Evolutionary conservation across 2,797 vertebrate species (phyloP), one percentile per base, ranked within the genome.

Genomic region (Gephyroberyx darwinii): DNA sequence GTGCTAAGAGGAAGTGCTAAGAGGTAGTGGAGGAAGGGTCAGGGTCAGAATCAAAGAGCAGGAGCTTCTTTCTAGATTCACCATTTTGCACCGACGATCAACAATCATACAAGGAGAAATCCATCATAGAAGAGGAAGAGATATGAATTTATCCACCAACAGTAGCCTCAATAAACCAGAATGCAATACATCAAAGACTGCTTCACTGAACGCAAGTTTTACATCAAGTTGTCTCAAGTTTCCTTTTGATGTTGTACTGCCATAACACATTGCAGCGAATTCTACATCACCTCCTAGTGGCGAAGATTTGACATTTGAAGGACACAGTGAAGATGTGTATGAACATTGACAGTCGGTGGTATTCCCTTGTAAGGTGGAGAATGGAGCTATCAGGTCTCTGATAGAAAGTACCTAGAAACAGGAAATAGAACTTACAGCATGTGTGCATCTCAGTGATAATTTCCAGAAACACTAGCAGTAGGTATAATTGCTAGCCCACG

Each of bases 171-270:
- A 26, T 26, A 26, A 4, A 26, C 26, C 26, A 26, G 26, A 26
- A 26, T 26, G 26, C 26, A 26, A 26, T 26, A 4, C 26, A 26
- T 2, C 26, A 26, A 26, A 26, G 26, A 26, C 55, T 60, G 0
- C n/a, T 71, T 74, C 19, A 43, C 41, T 16, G 19, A 65, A 48
- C 35, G 56, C 52, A 41, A 69, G 45, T 31, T 73, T 84, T 77
- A 52, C 57, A 65, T 74, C 41, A 43, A 43, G 13, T 43, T 16
- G 13, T 16, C 16, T 2, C 4, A 16, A 14, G 5, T 16, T 45
- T 5, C 13, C 3, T 16, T 16, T 16, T 41, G 5, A 35, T 35
- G 33, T 35, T 35, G 33, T 6, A 5, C 33, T 7, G 33, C 33
- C 6, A 35, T 8, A 35, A 35, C 7, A 5, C 33, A 43, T 43